A percentile compares a stretch with the other conserved stretches of the same genome.
Conservation (phyloP, 2,888 invertebrate species). For the Drosophila affinis region DNA sequence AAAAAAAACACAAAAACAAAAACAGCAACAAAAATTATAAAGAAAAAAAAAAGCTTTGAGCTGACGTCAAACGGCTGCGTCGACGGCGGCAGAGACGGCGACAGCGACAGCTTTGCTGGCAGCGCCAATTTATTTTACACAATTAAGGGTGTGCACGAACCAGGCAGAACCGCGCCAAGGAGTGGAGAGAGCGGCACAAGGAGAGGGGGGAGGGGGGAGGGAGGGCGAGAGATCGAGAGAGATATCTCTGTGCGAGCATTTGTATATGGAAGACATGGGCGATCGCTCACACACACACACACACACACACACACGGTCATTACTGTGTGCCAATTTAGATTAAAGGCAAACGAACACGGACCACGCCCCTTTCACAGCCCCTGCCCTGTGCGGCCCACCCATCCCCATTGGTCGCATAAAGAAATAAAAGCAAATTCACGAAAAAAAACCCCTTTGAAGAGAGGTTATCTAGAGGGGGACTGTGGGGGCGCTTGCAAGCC, state of each 20-base stretch:
- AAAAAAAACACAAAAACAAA: conserved; percentile 44
- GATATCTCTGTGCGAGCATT: conserved; percentile 36
- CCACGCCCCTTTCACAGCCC: conserved; percentile 64
- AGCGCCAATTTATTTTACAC: conserved; percentile 80
- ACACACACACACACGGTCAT: conserved; percentile 49
- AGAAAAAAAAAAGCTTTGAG: conserved; percentile 73
- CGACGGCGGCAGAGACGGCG: conserved; percentile 22
- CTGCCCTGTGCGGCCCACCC: conserved; percentile 35
- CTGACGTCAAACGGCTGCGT: conserved; percentile 73
- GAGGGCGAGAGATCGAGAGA: conserved; percentile 25
- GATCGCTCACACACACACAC: conserved; percentile 49
- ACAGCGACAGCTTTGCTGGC: conserved; percentile 52
- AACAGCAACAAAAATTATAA: conserved; percentile 19
- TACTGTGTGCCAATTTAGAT: conserved; percentile 80
- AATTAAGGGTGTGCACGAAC: conserved; percentile 76
- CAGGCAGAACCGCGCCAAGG: conserved; percentile 33
- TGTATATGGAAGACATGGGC: conserved; percentile 61
- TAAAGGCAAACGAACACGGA: conserved; percentile 62
- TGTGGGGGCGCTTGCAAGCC: conserved; percentile 2
- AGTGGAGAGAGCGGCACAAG: conserved; percentile 12
- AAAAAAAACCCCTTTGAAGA: conserved; percentile 18
- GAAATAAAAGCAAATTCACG: neutral
- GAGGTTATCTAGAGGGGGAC: conserved; percentile 35
- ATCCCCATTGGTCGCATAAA: conserved; percentile 44
- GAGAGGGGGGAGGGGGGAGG: conserved; percentile 1